Evolutionary conservation across 92 coral and sea anemone species (phyloP), one percentile per base, ranked within the genome.

Genomic region (Porites rus): DNA sequence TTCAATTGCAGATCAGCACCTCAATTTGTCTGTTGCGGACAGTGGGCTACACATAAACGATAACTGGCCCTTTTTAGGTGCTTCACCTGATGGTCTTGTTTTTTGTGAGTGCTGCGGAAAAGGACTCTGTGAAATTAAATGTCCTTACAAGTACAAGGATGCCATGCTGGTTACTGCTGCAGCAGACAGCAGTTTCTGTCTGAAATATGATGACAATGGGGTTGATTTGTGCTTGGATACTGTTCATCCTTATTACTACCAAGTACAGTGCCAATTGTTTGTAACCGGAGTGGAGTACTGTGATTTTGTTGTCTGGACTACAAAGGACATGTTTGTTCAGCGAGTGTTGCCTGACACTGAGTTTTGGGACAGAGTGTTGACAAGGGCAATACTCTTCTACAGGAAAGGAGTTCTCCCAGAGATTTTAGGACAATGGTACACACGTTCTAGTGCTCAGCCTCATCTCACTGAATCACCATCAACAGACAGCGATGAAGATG

Each of bases 81-180:
- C 92, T 13, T 83, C 89, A 6, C 92, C 92, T 20, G 93, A 91
- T 87, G 88, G 72, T 65, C 77, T 86, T 74, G 93, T 90, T 21
- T 67, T 53, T 58, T 90, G 88, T 80, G 87, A 79, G 50, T 86
- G 93, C 60, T 86, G 87, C 74, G 93, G 91, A 7, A 74, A 59
- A 10, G 91, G 93, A 9, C 28, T n/a, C n/a, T 90, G 82, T 53
- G 88, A 90, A 86, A 80, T 86, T 8, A 79, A 90, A 69, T 90
- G 93, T 84, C 93, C 93, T 31, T 78, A 90, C 77, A 85, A 80
- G 69, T 52, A 69, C 70, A 89, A 76, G 68, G 79, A 85, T 69
- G 25, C 87, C 28, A 52, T 72, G 54, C 76, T 80, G 31, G 68
- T 46, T 10, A 64, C 78, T 69, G 91, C 91, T 12, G 73, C 43